A percentile compares a stretch with the other conserved stretches of the same genome.
Conservation (phyloP, 2,113 vertebrate species). For the Lontra canadensis region DNA sequence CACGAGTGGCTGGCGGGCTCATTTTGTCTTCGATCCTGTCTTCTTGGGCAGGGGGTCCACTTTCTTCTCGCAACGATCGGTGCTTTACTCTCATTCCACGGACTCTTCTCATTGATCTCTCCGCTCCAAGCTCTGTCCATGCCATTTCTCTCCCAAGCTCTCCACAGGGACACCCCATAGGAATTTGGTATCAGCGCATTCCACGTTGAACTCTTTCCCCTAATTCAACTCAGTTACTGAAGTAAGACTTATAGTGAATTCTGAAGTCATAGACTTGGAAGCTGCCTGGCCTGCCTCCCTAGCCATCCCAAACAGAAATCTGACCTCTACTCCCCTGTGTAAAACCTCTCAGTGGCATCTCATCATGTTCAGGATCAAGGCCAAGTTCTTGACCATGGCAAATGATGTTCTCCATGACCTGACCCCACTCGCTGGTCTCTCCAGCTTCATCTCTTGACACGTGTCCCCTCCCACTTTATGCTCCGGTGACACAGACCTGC, state of each 20-base stretch:
- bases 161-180: not conserved
- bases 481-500: not conserved
- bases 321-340: not conserved
- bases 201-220: not conserved
- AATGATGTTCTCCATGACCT: conserved; percentile 4
- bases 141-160: not conserved
- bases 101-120: not conserved
- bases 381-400: not conserved
- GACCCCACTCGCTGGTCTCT: not conserved
- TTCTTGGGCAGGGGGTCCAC: not conserved
- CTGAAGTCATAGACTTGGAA: not conserved
- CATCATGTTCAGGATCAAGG: not conserved
- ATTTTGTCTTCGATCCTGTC: not conserved
- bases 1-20: not conserved
- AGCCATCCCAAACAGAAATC: not conserved
- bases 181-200: not conserved
- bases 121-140: not conserved
- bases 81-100: not conserved
- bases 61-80: not conserved
- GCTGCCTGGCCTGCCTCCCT: not conserved
- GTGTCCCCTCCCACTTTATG: not conserved
- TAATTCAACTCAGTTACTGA: conserved; percentile 12
- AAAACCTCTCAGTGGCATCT: not conserved
- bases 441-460: not conserved
- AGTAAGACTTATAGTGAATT: not conserved